Evolutionary conservation across 1,140 invertebrate genomes (phyloP).

Genomic region (Tetramorium alpestre): DNA sequence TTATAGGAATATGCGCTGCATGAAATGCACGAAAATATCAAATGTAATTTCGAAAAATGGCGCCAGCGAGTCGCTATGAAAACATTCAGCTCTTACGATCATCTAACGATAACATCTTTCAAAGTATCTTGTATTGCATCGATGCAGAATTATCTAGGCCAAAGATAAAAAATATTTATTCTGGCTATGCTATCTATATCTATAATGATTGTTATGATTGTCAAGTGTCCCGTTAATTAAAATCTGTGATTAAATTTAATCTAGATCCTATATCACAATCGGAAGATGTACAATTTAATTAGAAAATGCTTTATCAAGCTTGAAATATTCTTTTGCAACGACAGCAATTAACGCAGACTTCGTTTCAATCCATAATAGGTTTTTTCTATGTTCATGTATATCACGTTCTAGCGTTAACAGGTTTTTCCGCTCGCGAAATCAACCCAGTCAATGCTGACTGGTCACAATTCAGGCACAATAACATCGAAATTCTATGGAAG

Average conservation of each 20-base stretch:
- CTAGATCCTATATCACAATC: not conserved
- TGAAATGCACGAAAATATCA: slow-evolving; percentile 16
- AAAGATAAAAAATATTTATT: slow-evolving; percentile 19
- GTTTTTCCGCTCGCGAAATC: slow-evolving; percentile 10
- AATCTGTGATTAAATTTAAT: not conserved
- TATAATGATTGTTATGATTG: not conserved
- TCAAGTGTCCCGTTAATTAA: not conserved
- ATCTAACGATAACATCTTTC: slow-evolving; percentile 2
- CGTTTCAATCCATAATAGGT: not conserved
- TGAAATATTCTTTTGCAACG: not conserved
- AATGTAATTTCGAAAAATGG: slow-evolving; percentile 22
- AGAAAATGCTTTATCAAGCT: not conserved
- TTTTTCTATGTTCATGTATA: not conserved
- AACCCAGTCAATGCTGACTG: slow-evolving; percentile 13
- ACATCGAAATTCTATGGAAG: slow-evolving; percentile 38
- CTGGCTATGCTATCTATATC: not conserved
- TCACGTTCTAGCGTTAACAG: not conserved
- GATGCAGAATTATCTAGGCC: not conserved
- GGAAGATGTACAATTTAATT: not conserved
- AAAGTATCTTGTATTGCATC: not conserved
- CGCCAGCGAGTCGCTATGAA: not conserved
- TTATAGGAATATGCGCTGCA: slow-evolving; percentile 19
- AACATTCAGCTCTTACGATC: not conserved
- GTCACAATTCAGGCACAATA: slow-evolving; percentile 37
- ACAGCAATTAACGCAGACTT: not conserved